phyloP scores from a whole-genome alignment of 2,888 invertebrate genomes.

The Adelognathus sp. region DNA sequence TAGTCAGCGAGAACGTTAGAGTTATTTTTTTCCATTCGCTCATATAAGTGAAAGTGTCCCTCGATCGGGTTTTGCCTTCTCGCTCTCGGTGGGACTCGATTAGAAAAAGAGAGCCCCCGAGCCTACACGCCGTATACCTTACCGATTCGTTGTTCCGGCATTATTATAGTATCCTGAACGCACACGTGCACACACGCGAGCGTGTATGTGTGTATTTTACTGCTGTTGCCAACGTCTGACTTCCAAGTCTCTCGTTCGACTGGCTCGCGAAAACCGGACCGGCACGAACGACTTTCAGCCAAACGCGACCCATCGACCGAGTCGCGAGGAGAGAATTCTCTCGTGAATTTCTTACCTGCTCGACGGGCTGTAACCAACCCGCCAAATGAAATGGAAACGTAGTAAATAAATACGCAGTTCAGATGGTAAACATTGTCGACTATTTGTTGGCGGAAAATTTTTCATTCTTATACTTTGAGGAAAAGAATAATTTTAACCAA shows the following conservation, averaged over 20 bases:
- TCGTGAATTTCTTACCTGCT: conserved; percentile 33
- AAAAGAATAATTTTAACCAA: too few relatives aligned
- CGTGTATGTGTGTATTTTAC: conserved; percentile 17
- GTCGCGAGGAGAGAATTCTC: neutral
- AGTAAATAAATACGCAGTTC: neutral
- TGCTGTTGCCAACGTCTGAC: conserved; percentile 17
- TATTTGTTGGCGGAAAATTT: too few relatives aligned
- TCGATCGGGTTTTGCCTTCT: conserved; percentile 54
- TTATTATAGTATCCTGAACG: conserved; percentile 14
- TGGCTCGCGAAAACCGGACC: conserved; percentile 50
- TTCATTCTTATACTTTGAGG: too few relatives aligned
- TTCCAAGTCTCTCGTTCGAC: conserved; percentile 4
- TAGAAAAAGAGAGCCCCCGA: conserved; percentile 51
- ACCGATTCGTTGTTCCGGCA: conserved; percentile 52
- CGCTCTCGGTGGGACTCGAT: conserved; percentile 41
- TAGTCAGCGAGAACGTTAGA: conserved; percentile 25
- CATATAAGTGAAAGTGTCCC: conserved; percentile 66
- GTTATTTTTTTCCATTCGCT: conserved; percentile 24
- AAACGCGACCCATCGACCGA: neutral
- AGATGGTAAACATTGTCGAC: neutral
- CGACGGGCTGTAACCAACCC: neutral
- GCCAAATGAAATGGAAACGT: conserved; percentile 31
- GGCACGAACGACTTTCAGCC: conserved; percentile 41
- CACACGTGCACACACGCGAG: neutral
- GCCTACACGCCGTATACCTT: conserved; percentile 35